Conservation (phyloP, 2,113 vertebrate genomes). For the Notarius quadriscutis region DNA sequence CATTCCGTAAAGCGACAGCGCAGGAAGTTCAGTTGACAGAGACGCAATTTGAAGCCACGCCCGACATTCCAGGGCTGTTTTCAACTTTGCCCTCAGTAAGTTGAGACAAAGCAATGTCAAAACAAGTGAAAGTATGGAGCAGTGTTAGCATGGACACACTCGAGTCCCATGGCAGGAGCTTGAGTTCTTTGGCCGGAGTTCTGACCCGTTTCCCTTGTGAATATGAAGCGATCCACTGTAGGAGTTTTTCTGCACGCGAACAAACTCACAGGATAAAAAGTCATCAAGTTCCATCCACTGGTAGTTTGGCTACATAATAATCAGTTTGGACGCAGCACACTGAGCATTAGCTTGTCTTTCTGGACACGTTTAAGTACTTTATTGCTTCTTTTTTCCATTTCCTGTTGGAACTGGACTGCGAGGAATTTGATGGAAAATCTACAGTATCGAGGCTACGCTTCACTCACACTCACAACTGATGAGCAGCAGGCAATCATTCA, state of each 20-base stretch:
- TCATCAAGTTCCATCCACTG: background rate
- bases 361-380: background rate
- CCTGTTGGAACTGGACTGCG: background rate
- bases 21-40: background rate
- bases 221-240: background rate
- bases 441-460: background rate
- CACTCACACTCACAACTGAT: background rate
- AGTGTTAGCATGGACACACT: background rate
- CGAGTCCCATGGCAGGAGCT: background rate
- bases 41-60: background rate
- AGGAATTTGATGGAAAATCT: background rate
- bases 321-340: background rate
- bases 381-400: slow-evolving; percentile 2
- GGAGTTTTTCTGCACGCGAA: background rate
- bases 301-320: background rate
- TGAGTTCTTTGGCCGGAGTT: background rate
- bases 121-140: background rate
- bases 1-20: background rate
- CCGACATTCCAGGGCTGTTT: background rate
- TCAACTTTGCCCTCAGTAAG: background rate
- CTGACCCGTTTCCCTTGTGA: background rate
- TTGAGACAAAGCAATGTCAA: background rate
- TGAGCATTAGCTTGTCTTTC: background rate
- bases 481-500: background rate
- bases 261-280: background rate